Conservation (phyloP, 2,113 vertebrate genomes). For the Onychostruthus taczanowskii region DNA sequence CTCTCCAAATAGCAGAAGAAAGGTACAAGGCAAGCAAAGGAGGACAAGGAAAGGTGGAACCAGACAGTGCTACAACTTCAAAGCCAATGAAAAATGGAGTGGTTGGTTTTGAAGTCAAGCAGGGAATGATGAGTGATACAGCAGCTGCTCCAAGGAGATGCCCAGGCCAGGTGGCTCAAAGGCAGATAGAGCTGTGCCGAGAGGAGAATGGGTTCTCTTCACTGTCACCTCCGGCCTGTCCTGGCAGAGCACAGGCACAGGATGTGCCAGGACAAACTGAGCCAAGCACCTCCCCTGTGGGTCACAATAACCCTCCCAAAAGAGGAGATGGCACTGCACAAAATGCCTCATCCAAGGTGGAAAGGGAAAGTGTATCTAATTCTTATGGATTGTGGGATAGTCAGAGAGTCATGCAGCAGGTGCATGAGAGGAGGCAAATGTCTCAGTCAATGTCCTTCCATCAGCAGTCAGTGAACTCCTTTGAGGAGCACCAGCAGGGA, state of each 20-base stretch:
- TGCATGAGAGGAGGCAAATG: constrained; percentile 11
- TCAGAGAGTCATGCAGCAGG: not conserved
- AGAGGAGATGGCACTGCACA: not conserved
- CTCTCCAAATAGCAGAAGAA: constrained; percentile 61
- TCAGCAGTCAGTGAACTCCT: not conserved
- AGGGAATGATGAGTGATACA: not conserved
- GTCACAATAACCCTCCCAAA: not conserved
- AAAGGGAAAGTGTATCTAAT: constrained; percentile 18
- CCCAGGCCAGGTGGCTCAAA: constrained; percentile 48
- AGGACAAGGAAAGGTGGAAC: not conserved
- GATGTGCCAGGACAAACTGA: constrained; percentile 50
- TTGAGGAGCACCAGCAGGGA: not conserved
- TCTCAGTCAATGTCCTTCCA: constrained; percentile 10
- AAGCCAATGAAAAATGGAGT: constrained; percentile 1
- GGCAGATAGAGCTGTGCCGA: constrained; percentile 54
- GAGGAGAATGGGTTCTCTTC: constrained; percentile 29
- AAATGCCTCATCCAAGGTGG: constrained; percentile 6
- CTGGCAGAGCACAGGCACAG: constrained; percentile 21
- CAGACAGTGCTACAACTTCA: not conserved
- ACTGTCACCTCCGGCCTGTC: constrained; percentile 43
- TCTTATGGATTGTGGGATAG: not conserved
- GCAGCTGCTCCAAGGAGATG: not conserved
- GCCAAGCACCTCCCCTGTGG: not conserved
- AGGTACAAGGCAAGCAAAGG: constrained; percentile 39
- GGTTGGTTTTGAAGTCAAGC: not conserved